These are phyloP conservation scores for Cochlearius cochlearius DNA, from an alignment of 2,113 vertebrate genomes.

Conservation along the genomic window DNA sequence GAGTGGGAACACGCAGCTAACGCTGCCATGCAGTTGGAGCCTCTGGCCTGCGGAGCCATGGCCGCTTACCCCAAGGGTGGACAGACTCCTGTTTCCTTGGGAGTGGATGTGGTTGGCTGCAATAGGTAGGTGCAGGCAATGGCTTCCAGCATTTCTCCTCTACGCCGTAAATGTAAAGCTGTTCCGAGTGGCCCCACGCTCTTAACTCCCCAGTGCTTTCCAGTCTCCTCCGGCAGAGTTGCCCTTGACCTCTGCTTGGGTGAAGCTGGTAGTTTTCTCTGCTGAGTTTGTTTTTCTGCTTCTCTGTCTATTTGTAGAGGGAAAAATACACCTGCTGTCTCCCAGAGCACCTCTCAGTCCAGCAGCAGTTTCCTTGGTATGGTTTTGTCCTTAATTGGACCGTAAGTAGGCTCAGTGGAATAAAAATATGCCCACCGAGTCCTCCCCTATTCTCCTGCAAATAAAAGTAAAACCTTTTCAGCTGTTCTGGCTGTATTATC, in stretches of 20 bases:
- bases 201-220: neutral
- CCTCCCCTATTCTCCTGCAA: slow-evolving; percentile 2
- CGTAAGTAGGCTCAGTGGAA: neutral
- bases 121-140: neutral
- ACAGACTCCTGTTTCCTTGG: neutral
- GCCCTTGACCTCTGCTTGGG: slow-evolving; percentile 11
- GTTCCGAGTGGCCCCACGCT: neutral
- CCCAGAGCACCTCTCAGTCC: slow-evolving; percentile 10
- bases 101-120: neutral
- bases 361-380: neutral
- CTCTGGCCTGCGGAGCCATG: neutral
- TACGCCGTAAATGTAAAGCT: neutral
- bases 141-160: neutral
- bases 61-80: neutral
- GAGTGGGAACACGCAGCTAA: neutral
- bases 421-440: neutral
- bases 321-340: slow-evolving; percentile 18
- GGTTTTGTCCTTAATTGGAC: neutral
- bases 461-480: slow-evolving; percentile 42
- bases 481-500: slow-evolving; percentile 29
- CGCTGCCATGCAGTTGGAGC: neutral
- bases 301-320: neutral
- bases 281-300: neutral
- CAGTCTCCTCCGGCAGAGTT: neutral
- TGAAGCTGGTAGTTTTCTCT: neutral